These are phyloP conservation scores for Gorsachius magnificus DNA, from an alignment of 2,797 vertebrate species.

Conservation along the genomic window DNA sequence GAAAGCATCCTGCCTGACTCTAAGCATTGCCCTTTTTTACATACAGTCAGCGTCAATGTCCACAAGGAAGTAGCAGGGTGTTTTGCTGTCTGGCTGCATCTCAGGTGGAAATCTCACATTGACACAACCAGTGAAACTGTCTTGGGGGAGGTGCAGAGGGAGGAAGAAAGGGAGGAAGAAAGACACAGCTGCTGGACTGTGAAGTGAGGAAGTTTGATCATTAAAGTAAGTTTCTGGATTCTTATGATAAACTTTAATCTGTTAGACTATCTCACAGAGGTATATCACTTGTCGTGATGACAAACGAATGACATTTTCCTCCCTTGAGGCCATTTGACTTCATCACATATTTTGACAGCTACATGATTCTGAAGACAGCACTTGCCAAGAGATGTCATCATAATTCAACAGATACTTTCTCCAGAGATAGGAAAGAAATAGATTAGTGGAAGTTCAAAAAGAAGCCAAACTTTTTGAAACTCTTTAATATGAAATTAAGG, in stretches of 20 bases:
- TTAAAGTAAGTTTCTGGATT: slow-evolving; percentile 40
- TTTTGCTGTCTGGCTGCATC: neutral
- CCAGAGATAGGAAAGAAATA: slow-evolving; percentile 30
- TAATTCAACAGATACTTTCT: slow-evolving; percentile 54
- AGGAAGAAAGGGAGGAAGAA: neutral
- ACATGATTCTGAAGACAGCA: slow-evolving; percentile 49
- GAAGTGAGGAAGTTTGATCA: neutral
- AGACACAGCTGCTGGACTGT: neutral
- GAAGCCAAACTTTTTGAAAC: neutral
- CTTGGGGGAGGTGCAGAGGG: rapidly evolving
- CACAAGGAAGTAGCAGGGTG: neutral
- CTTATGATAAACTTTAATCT: slow-evolving; percentile 47
- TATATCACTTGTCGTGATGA: slow-evolving; percentile 55
- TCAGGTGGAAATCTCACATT: neutral
- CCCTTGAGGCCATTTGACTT: slow-evolving; percentile 63
- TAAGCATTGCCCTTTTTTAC: neutral
- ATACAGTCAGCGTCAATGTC: neutral
- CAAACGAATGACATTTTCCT: slow-evolving; percentile 59
- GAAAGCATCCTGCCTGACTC: neutral
- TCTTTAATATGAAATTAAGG: neutral
- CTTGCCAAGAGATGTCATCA: slow-evolving; percentile 53
- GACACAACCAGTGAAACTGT: neutral
- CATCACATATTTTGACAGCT: slow-evolving; percentile 66
- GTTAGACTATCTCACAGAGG: slow-evolving; percentile 24
- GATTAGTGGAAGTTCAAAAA: slow-evolving; percentile 31